Evolutionary conservation across 2,888 invertebrate species (phyloP).

Genomic region (Synanthedon andrenaeformis): DNA sequence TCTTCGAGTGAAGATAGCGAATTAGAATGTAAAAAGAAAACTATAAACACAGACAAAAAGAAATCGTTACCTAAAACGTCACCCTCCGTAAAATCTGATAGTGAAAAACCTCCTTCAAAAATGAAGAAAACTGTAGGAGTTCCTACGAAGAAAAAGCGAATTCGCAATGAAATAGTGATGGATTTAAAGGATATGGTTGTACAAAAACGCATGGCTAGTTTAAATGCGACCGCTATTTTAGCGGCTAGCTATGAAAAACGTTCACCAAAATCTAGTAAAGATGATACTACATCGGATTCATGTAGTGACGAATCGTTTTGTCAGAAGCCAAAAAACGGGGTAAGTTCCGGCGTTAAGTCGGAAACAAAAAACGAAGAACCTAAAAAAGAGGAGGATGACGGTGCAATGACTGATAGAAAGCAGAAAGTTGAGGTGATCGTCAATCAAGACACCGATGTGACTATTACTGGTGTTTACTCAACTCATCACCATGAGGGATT

Average conservation of each 20-base stretch:
- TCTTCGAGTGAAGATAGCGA: conserved; percentile 72
- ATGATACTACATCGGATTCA: conserved; percentile 70
- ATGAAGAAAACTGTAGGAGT: conserved; percentile 55
- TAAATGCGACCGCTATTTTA: conserved; percentile 90
- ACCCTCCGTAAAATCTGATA: conserved; percentile 53
- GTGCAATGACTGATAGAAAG: conserved; percentile 38
- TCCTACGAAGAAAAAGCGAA: conserved; percentile 67
- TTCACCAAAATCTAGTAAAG: conserved; percentile 69
- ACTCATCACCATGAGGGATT: conserved; percentile 87
- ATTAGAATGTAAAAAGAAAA: conserved; percentile 52
- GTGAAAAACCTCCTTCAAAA: conserved; percentile 59
- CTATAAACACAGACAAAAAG: conserved; percentile 42
- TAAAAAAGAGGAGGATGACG: conserved; percentile 53
- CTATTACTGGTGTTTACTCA: conserved; percentile 88
- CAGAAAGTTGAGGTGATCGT: conserved; percentile 83
- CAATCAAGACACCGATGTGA: conserved; percentile 88
- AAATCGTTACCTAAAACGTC: conserved; percentile 34
- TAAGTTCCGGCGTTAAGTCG: conserved; percentile 67
- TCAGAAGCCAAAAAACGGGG: conserved; percentile 66
- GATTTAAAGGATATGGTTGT: conserved; percentile 90
- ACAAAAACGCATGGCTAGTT: conserved; percentile 89
- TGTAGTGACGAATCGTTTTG: conserved; percentile 65
- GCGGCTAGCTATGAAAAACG: conserved; percentile 89
- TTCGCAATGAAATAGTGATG: conserved; percentile 76
- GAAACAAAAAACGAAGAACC: conserved; percentile 58